phyloP scores from a whole-genome alignment of 2,888 invertebrate genomes.

The Tuta absoluta region DNA sequence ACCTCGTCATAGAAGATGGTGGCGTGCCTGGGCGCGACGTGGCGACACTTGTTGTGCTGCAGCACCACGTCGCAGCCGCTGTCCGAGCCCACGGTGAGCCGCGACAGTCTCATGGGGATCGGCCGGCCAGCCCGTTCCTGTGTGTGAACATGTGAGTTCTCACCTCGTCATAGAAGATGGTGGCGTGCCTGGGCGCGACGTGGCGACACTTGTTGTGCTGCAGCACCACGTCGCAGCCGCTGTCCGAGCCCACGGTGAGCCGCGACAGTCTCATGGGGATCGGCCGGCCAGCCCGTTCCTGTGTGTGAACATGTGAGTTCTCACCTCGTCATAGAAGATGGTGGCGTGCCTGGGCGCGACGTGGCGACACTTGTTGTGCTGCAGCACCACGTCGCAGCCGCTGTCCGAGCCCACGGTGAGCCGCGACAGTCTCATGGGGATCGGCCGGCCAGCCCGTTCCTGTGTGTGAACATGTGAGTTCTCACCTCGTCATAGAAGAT shows the following conservation, averaged over 20 bases:
- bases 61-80: too few species aligned
- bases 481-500: too few species aligned
- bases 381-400: slow-evolving; percentile 84
- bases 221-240: slow-evolving; percentile 84
- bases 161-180: slow-evolving; percentile 93
- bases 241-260: slow-evolving; percentile 80
- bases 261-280: slow-evolving; percentile 64
- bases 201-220: slow-evolving; percentile 52
- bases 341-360: slow-evolving; percentile 89
- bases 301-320: too few species aligned
- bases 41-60: too few species aligned
- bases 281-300: slow-evolving; percentile 48
- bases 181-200: slow-evolving; percentile 88
- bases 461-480: slow-evolving; percentile 26
- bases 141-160: too few species aligned
- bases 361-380: slow-evolving; percentile 51
- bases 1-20: slow-evolving; percentile 93
- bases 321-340: slow-evolving; percentile 93
- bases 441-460: slow-evolving; percentile 48
- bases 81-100: too few species aligned
- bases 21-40: too few species aligned
- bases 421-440: slow-evolving; percentile 64
- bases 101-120: too few species aligned
- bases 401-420: slow-evolving; percentile 80
- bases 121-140: too few species aligned